Evolutionary conservation across 2,888 invertebrate species (phyloP), one percentile per base, ranked within the genome.

Genomic region (Digitonthophagus gazella): DNA sequence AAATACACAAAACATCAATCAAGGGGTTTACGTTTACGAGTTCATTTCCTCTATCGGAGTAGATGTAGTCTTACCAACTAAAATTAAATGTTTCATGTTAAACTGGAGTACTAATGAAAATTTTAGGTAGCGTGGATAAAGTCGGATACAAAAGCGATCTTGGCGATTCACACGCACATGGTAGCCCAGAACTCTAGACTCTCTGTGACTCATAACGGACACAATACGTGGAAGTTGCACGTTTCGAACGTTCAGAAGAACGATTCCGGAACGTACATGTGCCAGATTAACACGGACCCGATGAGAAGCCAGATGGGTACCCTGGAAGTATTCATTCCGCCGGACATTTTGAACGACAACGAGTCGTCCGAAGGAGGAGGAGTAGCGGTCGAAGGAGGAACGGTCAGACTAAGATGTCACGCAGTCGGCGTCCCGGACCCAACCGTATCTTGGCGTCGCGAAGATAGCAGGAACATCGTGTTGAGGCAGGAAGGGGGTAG

Each of bases 241-340:
- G 93, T 96, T 82, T 90, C 91, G 79, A 93, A 94, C 81, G 95
- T 96, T 72, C 94, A 95, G 83, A 91, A 93, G 79, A 93, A 93
- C 82, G 96, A 96, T 84, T 93, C 93, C 22, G 96, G 96, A 77
- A 93, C 93, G 66, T 96, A 96, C 85, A 96, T 96, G 95, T 96
- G 95, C 84, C 96, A 96, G 84, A 91, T 95, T 78, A 95, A 95
- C 84, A 95, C 95, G 69, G 93, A 93, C 81, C 95, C 95, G 69
- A 94, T 95, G 93, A 89, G 91, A 77, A 93, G 91, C 83, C 92
- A 93, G 95, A 93, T 93, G 86, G 96, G 95, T 71, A 88, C 90
- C 79, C 86, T 96, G 78, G 91, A 93, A 80, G 95, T 96, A 73
- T 92, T 93, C 71, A 92, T 94, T 77, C 93, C 95, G 8, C 95